These are phyloP conservation scores for Polyploca ridens DNA, from an alignment of 2,888 invertebrate species.

Conservation along the genomic window DNA sequence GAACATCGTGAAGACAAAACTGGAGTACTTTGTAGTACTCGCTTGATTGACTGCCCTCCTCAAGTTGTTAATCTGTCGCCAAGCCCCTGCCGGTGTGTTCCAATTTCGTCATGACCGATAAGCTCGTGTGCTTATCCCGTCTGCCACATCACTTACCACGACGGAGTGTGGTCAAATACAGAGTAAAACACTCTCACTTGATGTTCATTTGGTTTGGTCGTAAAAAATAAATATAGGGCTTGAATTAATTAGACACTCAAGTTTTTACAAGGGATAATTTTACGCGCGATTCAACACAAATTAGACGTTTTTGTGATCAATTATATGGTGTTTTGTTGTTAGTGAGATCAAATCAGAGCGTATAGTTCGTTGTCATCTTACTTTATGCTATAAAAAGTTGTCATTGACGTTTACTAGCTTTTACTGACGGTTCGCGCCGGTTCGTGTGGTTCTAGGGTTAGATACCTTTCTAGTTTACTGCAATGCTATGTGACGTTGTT, in stretches of 20 bases:
- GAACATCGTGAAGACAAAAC: no score
- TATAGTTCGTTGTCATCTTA: conserved; percentile 22
- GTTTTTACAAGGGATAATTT: conserved; percentile 70
- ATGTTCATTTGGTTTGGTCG: conserved; percentile 16
- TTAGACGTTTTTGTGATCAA: conserved; percentile 42
- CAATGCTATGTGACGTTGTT: no score
- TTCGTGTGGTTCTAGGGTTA: not conserved
- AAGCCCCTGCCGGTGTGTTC: no score
- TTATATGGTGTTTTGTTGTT: conserved; percentile 36
- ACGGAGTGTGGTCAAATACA: not conserved
- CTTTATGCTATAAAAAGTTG: conserved; percentile 28
- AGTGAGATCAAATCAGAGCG: conserved; percentile 26
- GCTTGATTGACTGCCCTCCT: no score
- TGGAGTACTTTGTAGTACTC: no score
- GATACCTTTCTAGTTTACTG: not conserved
- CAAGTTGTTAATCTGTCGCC: no score
- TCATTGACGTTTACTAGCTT: not conserved
- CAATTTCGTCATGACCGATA: no score
- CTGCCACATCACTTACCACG: no score
- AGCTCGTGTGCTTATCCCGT: no score
- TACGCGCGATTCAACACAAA: conserved; percentile 73
- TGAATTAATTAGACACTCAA: conserved; percentile 54
- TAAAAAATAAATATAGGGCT: conserved; percentile 49
- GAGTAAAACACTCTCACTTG: not conserved
- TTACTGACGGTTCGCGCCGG: not conserved